Base-by-base conservation (phyloP, 2,797 vertebrate species). In the Serranus cabrilla region DNA sequence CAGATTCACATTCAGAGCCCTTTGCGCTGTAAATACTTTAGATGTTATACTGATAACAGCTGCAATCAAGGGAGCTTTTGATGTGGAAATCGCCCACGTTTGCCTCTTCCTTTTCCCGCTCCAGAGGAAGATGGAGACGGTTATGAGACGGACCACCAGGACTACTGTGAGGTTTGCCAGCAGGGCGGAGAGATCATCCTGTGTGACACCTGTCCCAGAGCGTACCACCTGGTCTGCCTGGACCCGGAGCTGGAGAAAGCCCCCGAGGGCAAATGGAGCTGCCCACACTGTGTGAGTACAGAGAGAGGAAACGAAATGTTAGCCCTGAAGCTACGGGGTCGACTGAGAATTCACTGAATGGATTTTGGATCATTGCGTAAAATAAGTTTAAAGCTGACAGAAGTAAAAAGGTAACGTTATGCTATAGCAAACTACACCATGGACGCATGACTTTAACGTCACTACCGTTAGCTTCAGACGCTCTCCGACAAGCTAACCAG, bases 81-180 rank as follows among this genome's bases (percentile, higher is more conserved):
- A 13, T 13, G 42, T 63, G 17, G 18, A 42, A 45, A 43, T 66
- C 9, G 0, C 14, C 25, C 17, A 1, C 3, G n/a, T 69, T 61
- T 58, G 12, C 64, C 37, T 64, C 8, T 62, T 50, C 4, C 9
- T 47, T 40, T 25, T 1, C 47, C 47, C 64, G 42, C n/a, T 87
- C 34, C 90, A 98, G 98, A 93, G 5, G 97, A 99, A 57, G 98
- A 99, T 0, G 98, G 97, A 0, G 98, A 99, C 0, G 98, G 98
- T 4, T 99, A 99, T 0, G 98, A 99, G 95, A 99, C 98, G 0
- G 98, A 99, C 91, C 98, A 99, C 91, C 98, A 99, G 94, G 98
- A 99, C 92, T 99, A 99, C 95, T 99, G 98, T 0, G 98, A 99
- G 92, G 98, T 99, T 83, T 99, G 98, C 93, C 98, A 99, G 91